Conservation (phyloP, 2,888 invertebrate genomes). For the Chirona hameri region DNA sequence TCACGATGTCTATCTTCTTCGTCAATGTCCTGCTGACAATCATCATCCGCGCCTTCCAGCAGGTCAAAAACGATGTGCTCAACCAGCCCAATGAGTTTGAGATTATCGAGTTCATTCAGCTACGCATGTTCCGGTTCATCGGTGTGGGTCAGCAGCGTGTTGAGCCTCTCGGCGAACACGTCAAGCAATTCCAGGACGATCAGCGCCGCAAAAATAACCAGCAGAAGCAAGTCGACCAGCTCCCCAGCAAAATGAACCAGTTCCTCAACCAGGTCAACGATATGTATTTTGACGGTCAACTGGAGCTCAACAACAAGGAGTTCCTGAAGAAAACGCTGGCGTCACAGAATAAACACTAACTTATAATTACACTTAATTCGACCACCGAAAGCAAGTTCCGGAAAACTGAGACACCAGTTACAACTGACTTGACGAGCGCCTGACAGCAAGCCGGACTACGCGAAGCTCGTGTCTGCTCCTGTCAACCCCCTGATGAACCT, state of each 20-base stretch:
- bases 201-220: neutral
- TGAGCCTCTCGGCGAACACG: neutral
- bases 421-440: no score
- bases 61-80: conserved; percentile 46
- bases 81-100: conserved; percentile 50
- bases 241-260: neutral
- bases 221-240: neutral
- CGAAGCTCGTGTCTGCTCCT: neutral
- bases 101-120: conserved; percentile 44
- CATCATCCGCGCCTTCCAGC: conserved; percentile 46
- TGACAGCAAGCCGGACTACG: neutral
- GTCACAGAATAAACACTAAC: conserved; percentile 53
- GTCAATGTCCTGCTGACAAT: conserved; percentile 48
- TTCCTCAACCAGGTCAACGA: conserved; percentile 7
- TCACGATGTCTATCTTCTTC: conserved; percentile 46
- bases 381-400: neutral
- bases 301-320: neutral
- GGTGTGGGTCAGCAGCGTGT: neutral
- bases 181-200: neutral
- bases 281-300: neutral
- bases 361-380: no score
- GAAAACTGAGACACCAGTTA: neutral
- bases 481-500: neutral
- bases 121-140: neutral
- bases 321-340: neutral